phyloP scores from a whole-genome alignment of 64 coral and sea anemone species.

The Porites lutea region DNA sequence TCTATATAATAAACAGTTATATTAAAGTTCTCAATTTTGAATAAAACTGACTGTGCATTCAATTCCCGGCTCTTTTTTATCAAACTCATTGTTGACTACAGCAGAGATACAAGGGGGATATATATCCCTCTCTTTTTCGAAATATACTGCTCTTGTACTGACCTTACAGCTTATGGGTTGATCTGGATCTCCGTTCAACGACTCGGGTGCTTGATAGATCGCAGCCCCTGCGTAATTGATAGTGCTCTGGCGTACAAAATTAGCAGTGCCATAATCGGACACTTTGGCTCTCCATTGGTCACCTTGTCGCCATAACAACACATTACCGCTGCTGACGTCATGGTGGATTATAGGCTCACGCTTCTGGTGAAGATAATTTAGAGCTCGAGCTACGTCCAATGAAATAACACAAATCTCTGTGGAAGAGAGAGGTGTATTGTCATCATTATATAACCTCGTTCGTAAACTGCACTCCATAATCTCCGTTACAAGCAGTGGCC shows the following conservation, averaged over 20 bases:
- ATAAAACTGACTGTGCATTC: no score
- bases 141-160: neutral
- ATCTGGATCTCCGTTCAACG: no score
- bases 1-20: no score
- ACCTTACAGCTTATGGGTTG: neutral
- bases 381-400: conserved; percentile 18
- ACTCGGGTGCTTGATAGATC: no score
- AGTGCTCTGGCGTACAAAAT: neutral
- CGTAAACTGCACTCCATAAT: conserved; percentile 58
- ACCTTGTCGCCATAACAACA: conserved; percentile 53
- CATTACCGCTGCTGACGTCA: conserved; percentile 72
- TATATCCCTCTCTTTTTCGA: neutral
- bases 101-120: no score
- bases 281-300: conserved; percentile 57
- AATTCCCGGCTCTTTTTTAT: no score
- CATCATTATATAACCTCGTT: neutral
- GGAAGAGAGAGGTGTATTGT: neutral
- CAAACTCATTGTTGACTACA: no score
- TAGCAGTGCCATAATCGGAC: conserved; percentile 75
- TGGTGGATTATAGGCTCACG: conserved; percentile 67
- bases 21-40: no score
- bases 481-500: conserved; percentile 57
- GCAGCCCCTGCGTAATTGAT: no score
- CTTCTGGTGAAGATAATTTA: conserved; percentile 62
- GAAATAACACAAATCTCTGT: conserved; percentile 33